A percentile compares a stretch with the other conserved stretches of the same genome.
Evolutionary conservation across 2,888 invertebrate species (phyloP).

Genomic region (Hyalella azteca): DNA sequence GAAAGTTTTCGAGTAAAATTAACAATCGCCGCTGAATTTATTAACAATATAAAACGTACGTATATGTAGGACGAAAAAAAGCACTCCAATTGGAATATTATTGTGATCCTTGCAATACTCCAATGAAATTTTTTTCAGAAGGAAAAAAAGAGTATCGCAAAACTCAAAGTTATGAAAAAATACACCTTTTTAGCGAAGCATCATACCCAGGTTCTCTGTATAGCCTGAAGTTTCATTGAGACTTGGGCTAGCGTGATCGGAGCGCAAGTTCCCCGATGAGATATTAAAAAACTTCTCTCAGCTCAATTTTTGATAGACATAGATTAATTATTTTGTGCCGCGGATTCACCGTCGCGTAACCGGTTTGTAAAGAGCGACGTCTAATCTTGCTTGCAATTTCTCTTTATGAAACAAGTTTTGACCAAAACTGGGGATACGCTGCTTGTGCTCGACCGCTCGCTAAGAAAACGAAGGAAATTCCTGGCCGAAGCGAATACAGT

Average conservation of each 20-base stretch:
- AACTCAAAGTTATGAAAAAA: background rate
- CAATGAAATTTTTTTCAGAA: background rate
- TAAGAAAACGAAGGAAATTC: background rate
- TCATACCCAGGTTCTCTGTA: background rate
- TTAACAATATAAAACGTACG: background rate
- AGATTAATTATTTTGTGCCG: conserved; percentile 16
- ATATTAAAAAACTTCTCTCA: conserved; percentile 19
- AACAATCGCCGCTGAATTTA: background rate
- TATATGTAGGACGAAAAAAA: background rate
- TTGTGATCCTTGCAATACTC: background rate
- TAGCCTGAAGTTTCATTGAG: conserved; percentile 7
- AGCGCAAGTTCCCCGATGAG: background rate
- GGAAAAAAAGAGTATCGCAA: background rate
- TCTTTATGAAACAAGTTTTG: background rate
- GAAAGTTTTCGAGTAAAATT: too few species aligned
- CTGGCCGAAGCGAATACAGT: too few species aligned
- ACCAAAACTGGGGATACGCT: background rate
- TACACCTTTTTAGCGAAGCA: background rate
- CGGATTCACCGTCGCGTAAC: conserved; percentile 7
- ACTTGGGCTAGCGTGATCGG: background rate
- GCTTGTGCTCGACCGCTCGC: background rate
- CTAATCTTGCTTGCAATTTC: background rate
- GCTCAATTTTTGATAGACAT: conserved; percentile 28
- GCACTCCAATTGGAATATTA: background rate
- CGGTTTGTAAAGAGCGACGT: conserved; percentile 1